Evolutionary conservation across 2,888 invertebrate species (phyloP).

Genomic region (Cheilosia urbana): DNA sequence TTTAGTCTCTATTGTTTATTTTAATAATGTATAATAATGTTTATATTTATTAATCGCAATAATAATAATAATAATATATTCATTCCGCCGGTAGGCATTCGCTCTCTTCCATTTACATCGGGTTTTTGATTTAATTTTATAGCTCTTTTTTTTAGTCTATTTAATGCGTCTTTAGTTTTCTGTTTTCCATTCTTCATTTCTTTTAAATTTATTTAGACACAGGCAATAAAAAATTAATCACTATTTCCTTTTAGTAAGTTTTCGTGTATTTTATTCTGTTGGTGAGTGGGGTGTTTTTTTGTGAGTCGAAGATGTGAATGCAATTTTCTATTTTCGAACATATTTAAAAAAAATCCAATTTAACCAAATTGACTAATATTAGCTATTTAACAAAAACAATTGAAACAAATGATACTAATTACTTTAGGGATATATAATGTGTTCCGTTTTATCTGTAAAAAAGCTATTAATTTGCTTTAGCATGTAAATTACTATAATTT

Average conservation of each 20-base stretch:
- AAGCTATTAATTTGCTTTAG: slow-evolving; percentile 67
- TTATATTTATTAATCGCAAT: slow-evolving; percentile 44
- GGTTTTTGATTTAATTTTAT: slow-evolving; percentile 20
- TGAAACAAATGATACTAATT: slow-evolving; percentile 7
- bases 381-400: slow-evolving; percentile 47
- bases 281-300: slow-evolving; percentile 28
- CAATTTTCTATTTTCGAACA: slow-evolving; percentile 4
- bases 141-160: slow-evolving; percentile 39
- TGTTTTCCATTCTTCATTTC: background rate
- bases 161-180: slow-evolving; percentile 46
- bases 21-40: slow-evolving; percentile 52
- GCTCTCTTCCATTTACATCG: slow-evolving; percentile 8
- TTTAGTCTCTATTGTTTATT: slow-evolving; percentile 66
- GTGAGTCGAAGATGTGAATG: slow-evolving; percentile 40
- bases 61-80: slow-evolving; percentile 49
- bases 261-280: slow-evolving; percentile 24
- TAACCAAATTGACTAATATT: slow-evolving; percentile 45
- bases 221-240: slow-evolving; percentile 8
- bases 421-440: slow-evolving; percentile 8
- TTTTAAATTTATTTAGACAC: background rate
- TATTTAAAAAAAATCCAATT: slow-evolving; percentile 7
- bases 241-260: slow-evolving; percentile 4
- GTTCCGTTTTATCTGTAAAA: slow-evolving; percentile 56
- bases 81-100: slow-evolving; percentile 46
- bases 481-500: slow-evolving; percentile 53